Base-by-base conservation (phyloP, 1,140 invertebrate species). In the Meloidogyne chitwoodi region DNA sequence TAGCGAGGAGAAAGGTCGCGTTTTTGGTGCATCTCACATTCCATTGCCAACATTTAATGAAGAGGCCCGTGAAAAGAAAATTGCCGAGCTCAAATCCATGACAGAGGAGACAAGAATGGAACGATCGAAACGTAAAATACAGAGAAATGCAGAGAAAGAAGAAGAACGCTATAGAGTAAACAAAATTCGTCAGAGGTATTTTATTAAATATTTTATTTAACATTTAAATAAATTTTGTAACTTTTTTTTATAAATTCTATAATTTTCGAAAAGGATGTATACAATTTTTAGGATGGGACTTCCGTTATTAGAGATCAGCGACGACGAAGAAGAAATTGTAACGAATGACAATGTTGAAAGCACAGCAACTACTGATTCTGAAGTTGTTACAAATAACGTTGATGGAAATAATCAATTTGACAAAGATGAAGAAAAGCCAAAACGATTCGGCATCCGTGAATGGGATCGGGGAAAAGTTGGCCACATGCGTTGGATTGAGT, bases 1-100 rank as follows among this genome's bases (percentile, higher is more conserved):
- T 16, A 67, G 38, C 0, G 80, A 83, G 56, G 80, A 81, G 19
- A 78, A 75, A 22, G 81, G 81, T 5, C 66, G 80, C 8, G 67
- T 80, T 10, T 81, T 83, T 72, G 80, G 80, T n/a, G 76, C 80
- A 11, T 81, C 80, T 26, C 80, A 81, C 31, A 48, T 83, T n/a
- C 77, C 75, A 27, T 70, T 81, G 64, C 67, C 80, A 10, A 38
- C 41, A n/a, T 38, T 79, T 29, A 67, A 79, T 48, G 80, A 81
- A 75, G 80, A 81, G 8, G 81, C 83, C 31, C 77, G 80, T 62
- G 34, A 67, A 26, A 29, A 68, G 77, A 74, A 83, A 41, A 81
- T 81, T 56, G 68, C 65, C 1, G 80, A 81, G 31, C 34, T 81
- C 1, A 81, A 83, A 65, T 27, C 83, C 26, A 74, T 81, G 69